These are phyloP conservation scores for Lindbergichthys nudifrons DNA, from an alignment of 2,797 vertebrate genomes.

Conservation along the genomic window DNA sequence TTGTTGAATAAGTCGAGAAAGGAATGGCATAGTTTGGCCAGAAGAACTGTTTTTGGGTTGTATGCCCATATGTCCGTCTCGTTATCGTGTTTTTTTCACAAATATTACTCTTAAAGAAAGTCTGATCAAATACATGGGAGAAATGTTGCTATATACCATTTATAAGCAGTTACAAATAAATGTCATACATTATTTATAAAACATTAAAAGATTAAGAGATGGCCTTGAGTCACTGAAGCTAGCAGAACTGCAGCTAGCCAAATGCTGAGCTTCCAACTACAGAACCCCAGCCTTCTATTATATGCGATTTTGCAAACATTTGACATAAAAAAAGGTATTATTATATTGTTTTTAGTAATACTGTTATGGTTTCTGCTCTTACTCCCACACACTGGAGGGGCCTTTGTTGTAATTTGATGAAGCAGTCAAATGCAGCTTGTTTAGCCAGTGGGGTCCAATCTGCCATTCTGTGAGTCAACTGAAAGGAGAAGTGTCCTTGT, in stretches of 20 bases:
- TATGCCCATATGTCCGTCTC: too few species aligned
- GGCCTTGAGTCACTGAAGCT: neutral
- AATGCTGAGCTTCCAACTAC: neutral
- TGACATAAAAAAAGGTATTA: neutral
- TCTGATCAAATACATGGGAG: neutral
- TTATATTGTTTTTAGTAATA: neutral
- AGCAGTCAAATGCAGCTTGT: constrained; percentile 66
- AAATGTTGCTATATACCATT: neutral
- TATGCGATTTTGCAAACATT: neutral
- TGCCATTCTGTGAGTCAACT: constrained; percentile 64
- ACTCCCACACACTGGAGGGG: constrained; percentile 12
- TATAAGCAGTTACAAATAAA: neutral
- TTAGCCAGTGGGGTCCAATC: constrained; percentile 58
- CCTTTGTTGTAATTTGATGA: constrained; percentile 70
- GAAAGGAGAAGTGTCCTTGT: constrained; percentile 75
- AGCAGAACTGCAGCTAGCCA: neutral
- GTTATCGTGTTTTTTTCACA: too few species aligned
- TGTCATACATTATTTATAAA: neutral
- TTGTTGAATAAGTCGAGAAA: neutral
- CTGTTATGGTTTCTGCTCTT: neutral
- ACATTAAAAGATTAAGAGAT: neutral
- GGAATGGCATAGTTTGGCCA: too few species aligned
- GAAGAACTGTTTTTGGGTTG: too few species aligned
- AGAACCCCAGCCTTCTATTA: neutral
- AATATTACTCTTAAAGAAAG: too few species aligned